A percentile compares a stretch with the other conserved stretches of the same genome.
These are phyloP conservation scores for Polyommatus iphigenia DNA, from an alignment of 2,888 invertebrate genomes.

Conservation along the genomic window DNA sequence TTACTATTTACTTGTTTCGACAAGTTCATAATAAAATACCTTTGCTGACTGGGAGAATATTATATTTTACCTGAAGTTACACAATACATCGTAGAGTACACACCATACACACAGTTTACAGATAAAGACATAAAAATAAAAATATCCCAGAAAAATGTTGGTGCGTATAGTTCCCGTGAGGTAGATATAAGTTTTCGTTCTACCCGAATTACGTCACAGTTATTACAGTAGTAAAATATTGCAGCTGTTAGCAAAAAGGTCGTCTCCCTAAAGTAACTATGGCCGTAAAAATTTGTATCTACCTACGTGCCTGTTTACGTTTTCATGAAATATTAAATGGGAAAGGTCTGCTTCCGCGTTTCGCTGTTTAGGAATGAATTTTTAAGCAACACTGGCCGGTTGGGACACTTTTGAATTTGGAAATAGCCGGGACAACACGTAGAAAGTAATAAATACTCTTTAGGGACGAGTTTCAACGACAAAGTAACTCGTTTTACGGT, in stretches of 20 bases:
- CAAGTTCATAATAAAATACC: too few relatives aligned
- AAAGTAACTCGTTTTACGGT: not conserved
- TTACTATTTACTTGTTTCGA: too few relatives aligned
- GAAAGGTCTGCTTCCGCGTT: not conserved
- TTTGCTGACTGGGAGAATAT: too few relatives aligned
- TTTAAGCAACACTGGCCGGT: not conserved
- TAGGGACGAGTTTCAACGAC: not conserved
- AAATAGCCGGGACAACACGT: not conserved
- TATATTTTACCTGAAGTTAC: too few relatives aligned
- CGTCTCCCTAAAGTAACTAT: not conserved
- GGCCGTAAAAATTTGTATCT: not conserved
- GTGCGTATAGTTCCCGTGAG: not conserved
- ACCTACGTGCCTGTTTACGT: not conserved
- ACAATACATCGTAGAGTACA: too few relatives aligned
- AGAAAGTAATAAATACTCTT: not conserved
- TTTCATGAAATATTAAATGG: not conserved
- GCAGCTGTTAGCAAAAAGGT: not conserved
- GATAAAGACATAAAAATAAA: too few relatives aligned
- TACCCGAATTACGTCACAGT: not conserved
- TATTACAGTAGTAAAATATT: not conserved
- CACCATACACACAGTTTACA: too few relatives aligned
- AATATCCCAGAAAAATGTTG: too few relatives aligned
- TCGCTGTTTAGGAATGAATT: slow-evolving; percentile 1
- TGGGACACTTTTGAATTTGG: not conserved
- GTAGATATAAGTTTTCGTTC: not conserved